Evolutionary conservation across 1,140 invertebrate species (phyloP).

Genomic region (Palaemon carinicauda): DNA sequence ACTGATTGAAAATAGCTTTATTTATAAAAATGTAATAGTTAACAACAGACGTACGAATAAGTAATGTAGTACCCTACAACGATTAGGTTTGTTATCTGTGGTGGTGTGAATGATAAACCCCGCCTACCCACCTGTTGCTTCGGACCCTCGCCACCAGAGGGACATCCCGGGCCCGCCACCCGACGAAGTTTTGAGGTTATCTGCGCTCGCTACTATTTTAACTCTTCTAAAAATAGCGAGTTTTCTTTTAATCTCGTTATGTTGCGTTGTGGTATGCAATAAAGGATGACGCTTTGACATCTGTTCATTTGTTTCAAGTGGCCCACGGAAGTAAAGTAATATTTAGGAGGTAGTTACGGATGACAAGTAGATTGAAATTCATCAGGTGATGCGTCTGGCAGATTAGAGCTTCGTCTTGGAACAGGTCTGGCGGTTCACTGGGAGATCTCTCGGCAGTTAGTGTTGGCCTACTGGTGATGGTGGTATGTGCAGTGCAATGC

Average conservation of each 20-base stretch:
- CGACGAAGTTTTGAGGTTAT: no score
- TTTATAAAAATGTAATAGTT: no score
- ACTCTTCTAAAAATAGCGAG: no score
- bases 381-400: background rate
- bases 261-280: no score
- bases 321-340: no score
- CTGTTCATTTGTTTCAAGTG: no score
- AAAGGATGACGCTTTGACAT: no score
- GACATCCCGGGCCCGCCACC: background rate
- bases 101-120: slow-evolving; percentile 4
- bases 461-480: slow-evolving; percentile 34
- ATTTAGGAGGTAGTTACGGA: background rate
- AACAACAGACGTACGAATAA: no score
- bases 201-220: background rate
- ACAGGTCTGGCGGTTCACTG: slow-evolving; percentile 24
- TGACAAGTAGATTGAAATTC: background rate
- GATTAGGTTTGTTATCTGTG: no score
- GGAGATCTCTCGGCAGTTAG: slow-evolving; percentile 24
- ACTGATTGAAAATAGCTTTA: no score
- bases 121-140: slow-evolving; percentile 43
- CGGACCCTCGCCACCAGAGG: background rate
- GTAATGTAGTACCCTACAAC: no score
- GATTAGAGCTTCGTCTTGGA: background rate
- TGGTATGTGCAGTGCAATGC: slow-evolving; percentile 36
- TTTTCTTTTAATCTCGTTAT: no score